Evolutionary conservation across 2,888 invertebrate genomes (phyloP), one percentile per base, ranked within the genome.

Genomic region (Ernsta delagoae): DNA sequence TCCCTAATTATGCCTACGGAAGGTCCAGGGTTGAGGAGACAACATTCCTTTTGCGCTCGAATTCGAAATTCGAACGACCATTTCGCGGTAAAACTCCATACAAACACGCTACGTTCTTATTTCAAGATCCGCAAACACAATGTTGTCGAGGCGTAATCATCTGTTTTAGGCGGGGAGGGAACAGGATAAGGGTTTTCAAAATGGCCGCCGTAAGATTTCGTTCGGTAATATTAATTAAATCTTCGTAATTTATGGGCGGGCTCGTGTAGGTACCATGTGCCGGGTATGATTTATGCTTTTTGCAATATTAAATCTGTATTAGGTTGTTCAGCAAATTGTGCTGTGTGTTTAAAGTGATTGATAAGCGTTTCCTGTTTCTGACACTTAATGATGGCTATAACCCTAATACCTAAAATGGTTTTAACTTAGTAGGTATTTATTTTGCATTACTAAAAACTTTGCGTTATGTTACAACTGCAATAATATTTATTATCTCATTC

Each of bases 161-260:
- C 88, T 89, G 92, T 89, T 89, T 82, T 83, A 84, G 86, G 86
- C 89, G 85, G 87, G 87, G 87, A 79, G 85, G 87, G 62, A 57
- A 48, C 57, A 56, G 68, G 84, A 82, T 85, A 88, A 88, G 88
- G 92, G 90, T 85, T 76, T 83, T 77, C 90, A 92, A 92, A 87
- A 92, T 92, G 92, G 92, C 92, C 75, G 83, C 84, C 82, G 87
- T 93, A 93, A 93, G 92, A 93, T 93, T 92, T 92, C 85, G 90
- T 90, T 87, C 86, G 84, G 88, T 83, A 85, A 88, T 87, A 92
- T 90, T 91, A 92, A 92, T 93, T 93, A 91, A 92, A 92, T 92
- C 92, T 92, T 92, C 87, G 86, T 93, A 89, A 93, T 93, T 92
- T 93, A 93, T 90, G 88, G 83, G 81, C 81, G 79, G 72, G 83